Conservation (phyloP, 2,113 vertebrate genomes). For the Drymodes brunneopygia region DNA sequence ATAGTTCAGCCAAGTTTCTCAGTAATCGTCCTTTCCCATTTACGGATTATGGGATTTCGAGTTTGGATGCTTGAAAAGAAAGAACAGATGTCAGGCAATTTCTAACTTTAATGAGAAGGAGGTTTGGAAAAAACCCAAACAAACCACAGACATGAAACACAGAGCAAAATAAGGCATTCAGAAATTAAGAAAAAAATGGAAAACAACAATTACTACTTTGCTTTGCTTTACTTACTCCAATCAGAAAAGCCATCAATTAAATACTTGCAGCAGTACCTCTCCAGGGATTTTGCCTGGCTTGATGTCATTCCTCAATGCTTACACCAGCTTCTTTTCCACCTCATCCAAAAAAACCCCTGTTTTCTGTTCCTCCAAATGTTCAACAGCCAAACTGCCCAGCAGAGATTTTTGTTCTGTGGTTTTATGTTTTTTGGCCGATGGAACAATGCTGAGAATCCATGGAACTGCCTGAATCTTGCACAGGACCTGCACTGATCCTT, state of each 20-base stretch:
- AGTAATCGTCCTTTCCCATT: not conserved
- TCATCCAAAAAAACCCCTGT: not conserved
- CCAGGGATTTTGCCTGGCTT: not conserved
- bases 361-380: not conserved
- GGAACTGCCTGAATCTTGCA: not conserved
- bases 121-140: not conserved
- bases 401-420: not conserved
- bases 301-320: not conserved
- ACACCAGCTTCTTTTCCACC: not conserved
- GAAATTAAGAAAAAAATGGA: not conserved
- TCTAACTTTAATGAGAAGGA: not conserved
- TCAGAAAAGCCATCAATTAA: fast-evolving
- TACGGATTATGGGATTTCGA: constrained; percentile 13
- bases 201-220: not conserved
- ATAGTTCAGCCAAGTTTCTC: not conserved
- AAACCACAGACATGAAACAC: not conserved
- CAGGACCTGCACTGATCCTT: not conserved
- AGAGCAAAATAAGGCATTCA: not conserved
- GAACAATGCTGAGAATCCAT: not conserved
- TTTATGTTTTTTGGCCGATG: fast-evolving
- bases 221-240: not conserved
- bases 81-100: not conserved
- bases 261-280: not conserved
- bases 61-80: not conserved
- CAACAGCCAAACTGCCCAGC: not conserved